Evolutionary conservation across 2,888 invertebrate genomes (phyloP).

Genomic region (Eupithecia exiguata): DNA sequence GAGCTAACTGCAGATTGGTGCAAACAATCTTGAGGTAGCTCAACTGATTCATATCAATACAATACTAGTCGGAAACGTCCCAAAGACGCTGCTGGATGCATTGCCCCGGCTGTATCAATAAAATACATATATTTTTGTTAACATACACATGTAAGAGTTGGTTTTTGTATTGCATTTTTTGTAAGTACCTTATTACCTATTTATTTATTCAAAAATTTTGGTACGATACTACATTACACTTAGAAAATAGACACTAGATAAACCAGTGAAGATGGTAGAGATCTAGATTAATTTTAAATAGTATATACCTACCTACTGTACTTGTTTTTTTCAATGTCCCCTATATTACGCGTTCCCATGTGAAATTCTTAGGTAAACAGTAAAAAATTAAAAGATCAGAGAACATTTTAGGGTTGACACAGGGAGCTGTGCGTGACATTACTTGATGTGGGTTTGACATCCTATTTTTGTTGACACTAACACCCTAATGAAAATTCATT

Average conservation of each 20-base stretch:
- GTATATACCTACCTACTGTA: background rate
- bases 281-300: background rate
- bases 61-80: background rate
- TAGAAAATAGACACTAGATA: background rate
- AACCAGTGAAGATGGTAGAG: background rate
- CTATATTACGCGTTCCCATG: slow-evolving; percentile 45
- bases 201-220: background rate
- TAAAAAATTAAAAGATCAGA: slow-evolving; percentile 57
- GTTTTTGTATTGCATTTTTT: background rate
- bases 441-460: slow-evolving; percentile 61
- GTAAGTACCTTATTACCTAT: background rate
- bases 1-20: background rate
- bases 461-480: slow-evolving; percentile 55
- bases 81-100: no score
- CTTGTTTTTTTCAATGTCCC: background rate
- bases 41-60: background rate
- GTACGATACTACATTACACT: background rate
- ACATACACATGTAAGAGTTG: background rate
- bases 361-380: slow-evolving; percentile 45
- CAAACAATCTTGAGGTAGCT: background rate
- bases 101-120: no score
- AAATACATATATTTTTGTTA: background rate
- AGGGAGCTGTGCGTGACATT: slow-evolving; percentile 47
- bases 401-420: slow-evolving; percentile 52
- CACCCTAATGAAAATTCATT: slow-evolving; percentile 41